Evolutionary conservation across 2,888 invertebrate genomes (phyloP).

Genomic region (Lasioglossum figueresi): DNA sequence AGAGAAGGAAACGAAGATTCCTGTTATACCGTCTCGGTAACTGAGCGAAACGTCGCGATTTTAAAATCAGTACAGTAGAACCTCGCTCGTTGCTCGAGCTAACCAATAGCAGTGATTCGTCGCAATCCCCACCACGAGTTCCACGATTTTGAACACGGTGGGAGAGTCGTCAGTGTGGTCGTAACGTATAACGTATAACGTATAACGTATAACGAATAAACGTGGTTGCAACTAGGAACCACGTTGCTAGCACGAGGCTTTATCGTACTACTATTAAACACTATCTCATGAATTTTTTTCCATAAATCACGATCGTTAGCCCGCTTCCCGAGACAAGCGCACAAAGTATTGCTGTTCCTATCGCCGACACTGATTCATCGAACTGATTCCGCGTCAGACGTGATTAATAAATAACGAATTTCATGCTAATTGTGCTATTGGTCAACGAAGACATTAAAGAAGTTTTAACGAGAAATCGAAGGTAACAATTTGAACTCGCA

Average conservation of each 20-base stretch:
- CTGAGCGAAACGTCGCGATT: no score
- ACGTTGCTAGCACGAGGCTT: no score
- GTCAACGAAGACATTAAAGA: background rate
- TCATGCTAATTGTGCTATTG: no score
- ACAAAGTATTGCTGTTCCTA: background rate
- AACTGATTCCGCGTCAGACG: background rate
- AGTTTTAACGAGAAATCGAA: background rate
- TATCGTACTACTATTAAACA: background rate
- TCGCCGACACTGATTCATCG: background rate
- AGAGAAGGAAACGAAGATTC: conserved; percentile 30
- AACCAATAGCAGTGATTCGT: background rate
- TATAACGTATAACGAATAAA: no score
- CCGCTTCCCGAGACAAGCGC: background rate
- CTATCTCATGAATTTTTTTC: background rate
- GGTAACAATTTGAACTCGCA: background rate
- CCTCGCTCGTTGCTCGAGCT: background rate
- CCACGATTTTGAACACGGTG: background rate
- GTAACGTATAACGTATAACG: no score
- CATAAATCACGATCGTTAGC: background rate
- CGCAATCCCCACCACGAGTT: background rate
- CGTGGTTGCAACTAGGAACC: background rate
- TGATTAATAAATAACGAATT: no score
- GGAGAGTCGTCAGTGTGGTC: background rate
- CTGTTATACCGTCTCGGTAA: background rate
- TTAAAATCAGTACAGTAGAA: background rate